Percentiles rank a stretch among this genome's conserved stretches.
phyloP scores from a whole-genome alignment of 2,888 invertebrate species.

The Unio delphinus region DNA sequence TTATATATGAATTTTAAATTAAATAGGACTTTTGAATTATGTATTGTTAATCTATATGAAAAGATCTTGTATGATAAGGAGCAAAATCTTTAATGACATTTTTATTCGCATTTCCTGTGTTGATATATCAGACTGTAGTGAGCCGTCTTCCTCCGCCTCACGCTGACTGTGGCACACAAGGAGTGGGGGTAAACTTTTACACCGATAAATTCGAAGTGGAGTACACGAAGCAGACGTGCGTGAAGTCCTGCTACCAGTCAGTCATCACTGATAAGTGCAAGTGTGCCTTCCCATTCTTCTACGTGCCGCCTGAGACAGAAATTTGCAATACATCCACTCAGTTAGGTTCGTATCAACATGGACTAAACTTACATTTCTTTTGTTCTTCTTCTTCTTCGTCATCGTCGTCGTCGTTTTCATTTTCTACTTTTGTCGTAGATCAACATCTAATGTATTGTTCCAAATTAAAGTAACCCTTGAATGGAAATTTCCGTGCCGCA shows the following conservation, averaged over 20 bases:
- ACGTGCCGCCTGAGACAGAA: constrained; percentile 22
- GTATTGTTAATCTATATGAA: too few species aligned
- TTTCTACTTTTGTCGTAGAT: too few species aligned
- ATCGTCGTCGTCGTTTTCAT: too few species aligned
- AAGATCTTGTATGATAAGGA: too few species aligned
- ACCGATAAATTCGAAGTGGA: constrained; percentile 28
- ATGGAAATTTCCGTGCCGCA: neutral
- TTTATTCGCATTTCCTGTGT: neutral
- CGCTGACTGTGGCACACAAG: constrained; percentile 58
- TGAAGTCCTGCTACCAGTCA: constrained; percentile 68
- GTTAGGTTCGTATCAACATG: constrained; percentile 18
- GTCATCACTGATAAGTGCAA: constrained; percentile 57
- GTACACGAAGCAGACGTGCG: constrained; percentile 68
- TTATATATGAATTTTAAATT: too few species aligned
- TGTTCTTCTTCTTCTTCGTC: too few species aligned
- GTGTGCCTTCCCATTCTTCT: constrained; percentile 57
- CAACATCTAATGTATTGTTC: neutral
- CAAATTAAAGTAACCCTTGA: neutral
- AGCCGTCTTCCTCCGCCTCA: constrained; percentile 64
- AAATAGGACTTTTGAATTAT: too few species aligned
- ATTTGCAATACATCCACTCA: constrained; percentile 37
- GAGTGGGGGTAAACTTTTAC: constrained; percentile 33
- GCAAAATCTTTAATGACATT: too few species aligned
- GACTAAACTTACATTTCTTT: neutral
- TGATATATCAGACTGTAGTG: constrained; percentile 43